Percentiles rank a stretch among this genome's conserved stretches.
Evolutionary conservation across 2,888 invertebrate species (phyloP).

Genomic region (Venusia cambrica): DNA sequence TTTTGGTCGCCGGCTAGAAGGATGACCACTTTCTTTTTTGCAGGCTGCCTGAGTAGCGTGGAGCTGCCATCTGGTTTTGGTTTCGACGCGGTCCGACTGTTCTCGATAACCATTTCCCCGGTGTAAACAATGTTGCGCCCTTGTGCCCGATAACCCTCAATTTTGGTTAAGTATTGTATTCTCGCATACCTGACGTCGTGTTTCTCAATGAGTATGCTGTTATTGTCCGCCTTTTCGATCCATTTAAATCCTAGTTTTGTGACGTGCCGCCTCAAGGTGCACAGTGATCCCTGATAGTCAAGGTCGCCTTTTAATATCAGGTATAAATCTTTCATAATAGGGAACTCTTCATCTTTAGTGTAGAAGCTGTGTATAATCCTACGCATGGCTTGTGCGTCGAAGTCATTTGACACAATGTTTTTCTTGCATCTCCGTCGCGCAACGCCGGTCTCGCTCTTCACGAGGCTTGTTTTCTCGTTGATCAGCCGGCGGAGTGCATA

Average conservation of each 20-base stretch:
- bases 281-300: slow-evolving; percentile 39
- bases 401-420: slow-evolving; percentile 33
- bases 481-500: slow-evolving; percentile 36
- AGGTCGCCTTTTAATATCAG: slow-evolving; percentile 38
- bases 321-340: slow-evolving; percentile 39
- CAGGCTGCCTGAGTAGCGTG: slow-evolving; percentile 38
- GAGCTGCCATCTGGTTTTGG: slow-evolving; percentile 37
- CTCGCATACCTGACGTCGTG: slow-evolving; percentile 37
- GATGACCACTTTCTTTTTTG: slow-evolving; percentile 34
- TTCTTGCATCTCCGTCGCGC: slow-evolving; percentile 31
- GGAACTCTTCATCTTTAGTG: slow-evolving; percentile 38
- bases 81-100: slow-evolving; percentile 36
- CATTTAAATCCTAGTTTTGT: slow-evolving; percentile 39
- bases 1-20: slow-evolving; percentile 38
- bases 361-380: slow-evolving; percentile 40
- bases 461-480: slow-evolving; percentile 29
- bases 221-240: slow-evolving; percentile 40
- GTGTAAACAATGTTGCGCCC: slow-evolving; percentile 38
- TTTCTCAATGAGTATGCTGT: slow-evolving; percentile 38
- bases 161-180: slow-evolving; percentile 37
- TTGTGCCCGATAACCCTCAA: slow-evolving; percentile 36
- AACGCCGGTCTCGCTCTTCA: slow-evolving; percentile 32
- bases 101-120: slow-evolving; percentile 36
- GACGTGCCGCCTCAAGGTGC: slow-evolving; percentile 37
- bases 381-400: slow-evolving; percentile 36